Evolutionary conservation across 2,113 vertebrate species (phyloP).

Genomic region (Charina bottae): DNA sequence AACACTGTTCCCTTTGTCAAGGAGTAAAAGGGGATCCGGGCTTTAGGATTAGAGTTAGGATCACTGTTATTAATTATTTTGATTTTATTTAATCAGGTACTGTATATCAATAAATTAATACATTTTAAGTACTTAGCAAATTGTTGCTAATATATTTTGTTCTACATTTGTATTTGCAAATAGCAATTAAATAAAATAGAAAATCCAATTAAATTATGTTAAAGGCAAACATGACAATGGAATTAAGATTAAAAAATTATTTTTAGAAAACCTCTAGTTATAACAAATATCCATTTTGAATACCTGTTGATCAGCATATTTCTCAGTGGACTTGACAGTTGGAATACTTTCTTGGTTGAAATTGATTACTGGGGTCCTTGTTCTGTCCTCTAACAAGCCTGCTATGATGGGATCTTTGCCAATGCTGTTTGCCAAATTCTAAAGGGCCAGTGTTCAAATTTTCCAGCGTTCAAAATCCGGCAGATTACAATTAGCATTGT

Average conservation of each 20-base stretch:
- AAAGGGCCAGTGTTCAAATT: background rate
- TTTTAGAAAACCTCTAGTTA: background rate
- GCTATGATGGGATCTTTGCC: background rate
- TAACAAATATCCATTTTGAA: background rate
- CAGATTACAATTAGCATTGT: background rate
- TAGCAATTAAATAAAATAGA: background rate
- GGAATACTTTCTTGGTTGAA: background rate
- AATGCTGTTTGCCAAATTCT: background rate
- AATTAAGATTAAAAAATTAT: background rate
- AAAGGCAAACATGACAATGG: background rate
- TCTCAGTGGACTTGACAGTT: background rate
- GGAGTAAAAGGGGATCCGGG: background rate
- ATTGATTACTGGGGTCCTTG: background rate
- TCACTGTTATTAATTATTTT: background rate
- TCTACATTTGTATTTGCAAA: background rate
- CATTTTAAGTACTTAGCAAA: background rate
- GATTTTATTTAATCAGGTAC: background rate
- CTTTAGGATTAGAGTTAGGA: background rate
- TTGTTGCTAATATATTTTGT: background rate
- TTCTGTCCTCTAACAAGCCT: background rate
- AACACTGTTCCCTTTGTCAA: background rate
- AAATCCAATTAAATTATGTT: background rate
- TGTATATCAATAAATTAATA: background rate
- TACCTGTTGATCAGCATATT: background rate
- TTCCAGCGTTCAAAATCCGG: background rate